phyloP scores from a whole-genome alignment of 2,113 vertebrate species.

The Prunella fulvescens region DNA sequence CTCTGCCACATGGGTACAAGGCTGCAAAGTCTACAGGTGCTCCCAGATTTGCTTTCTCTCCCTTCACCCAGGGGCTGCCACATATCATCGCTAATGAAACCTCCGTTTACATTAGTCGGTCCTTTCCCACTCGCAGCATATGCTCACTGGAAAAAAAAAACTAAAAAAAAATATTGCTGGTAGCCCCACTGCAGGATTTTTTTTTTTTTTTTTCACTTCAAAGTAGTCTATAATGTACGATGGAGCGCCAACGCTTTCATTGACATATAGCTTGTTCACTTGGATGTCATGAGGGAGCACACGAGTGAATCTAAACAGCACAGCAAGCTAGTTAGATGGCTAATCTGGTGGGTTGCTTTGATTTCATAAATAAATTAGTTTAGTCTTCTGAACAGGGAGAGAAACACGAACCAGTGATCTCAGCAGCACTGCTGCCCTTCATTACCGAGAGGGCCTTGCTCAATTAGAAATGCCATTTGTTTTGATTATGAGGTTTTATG shows the following conservation, averaged over 20 bases:
- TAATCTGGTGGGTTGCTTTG: slow-evolving; percentile 57
- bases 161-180: not conserved
- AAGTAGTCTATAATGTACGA: slow-evolving; percentile 48
- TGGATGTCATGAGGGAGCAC: slow-evolving; percentile 65
- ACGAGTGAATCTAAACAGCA: slow-evolving; percentile 47
- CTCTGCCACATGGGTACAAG: not conserved
- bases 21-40: not conserved
- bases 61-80: not conserved
- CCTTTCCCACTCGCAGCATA: slow-evolving; percentile 61
- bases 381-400: slow-evolving; percentile 17
- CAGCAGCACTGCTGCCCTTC: slow-evolving; percentile 13
- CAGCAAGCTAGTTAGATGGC: slow-evolving; percentile 55
- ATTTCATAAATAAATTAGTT: slow-evolving; percentile 64
- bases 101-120: slow-evolving; percentile 14
- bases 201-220: slow-evolving; percentile 61
- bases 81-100: slow-evolving; percentile 49
- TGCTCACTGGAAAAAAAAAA: slow-evolving; percentile 54
- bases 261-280: slow-evolving; percentile 69
- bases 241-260: slow-evolving; percentile 60
- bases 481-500: slow-evolving; percentile 17
- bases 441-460: not conserved
- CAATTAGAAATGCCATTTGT: slow-evolving; percentile 34
- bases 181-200: slow-evolving; percentile 51
- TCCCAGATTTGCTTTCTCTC: slow-evolving; percentile 14
- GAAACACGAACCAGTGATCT: slow-evolving; percentile 8